These are phyloP conservation scores for Fratercula arctica DNA, from an alignment of 2,797 vertebrate species.

Conservation along the genomic window DNA sequence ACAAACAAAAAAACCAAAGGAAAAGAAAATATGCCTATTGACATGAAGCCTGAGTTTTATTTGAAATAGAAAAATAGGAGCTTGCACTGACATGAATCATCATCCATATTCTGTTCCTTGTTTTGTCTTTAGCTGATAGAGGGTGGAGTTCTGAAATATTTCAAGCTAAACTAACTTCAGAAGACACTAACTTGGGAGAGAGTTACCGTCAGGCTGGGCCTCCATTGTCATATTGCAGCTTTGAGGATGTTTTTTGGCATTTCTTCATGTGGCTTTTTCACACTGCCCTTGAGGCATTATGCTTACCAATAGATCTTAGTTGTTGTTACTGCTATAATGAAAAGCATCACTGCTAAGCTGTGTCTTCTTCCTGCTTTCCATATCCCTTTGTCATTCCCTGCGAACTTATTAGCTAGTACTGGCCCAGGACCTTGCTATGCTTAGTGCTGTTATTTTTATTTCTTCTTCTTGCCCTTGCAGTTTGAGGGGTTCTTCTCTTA, in stretches of 20 bases:
- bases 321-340: conserved; percentile 32
- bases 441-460: conserved; percentile 17
- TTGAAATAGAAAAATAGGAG: conserved; percentile 33
- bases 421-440: not conserved
- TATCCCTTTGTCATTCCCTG: not conserved
- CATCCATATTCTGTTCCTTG: conserved; percentile 7
- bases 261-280: conserved; percentile 40
- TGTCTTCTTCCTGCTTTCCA: not conserved
- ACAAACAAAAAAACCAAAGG: not conserved
- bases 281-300: not conserved
- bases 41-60: not conserved
- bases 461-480: not conserved
- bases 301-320: not conserved
- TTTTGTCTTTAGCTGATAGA: conserved; percentile 29
- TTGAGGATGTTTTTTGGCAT: not conserved
- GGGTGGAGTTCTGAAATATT: conserved; percentile 35
- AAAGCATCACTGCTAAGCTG: not conserved
- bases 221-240: conserved; percentile 26
- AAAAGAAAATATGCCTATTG: not conserved
- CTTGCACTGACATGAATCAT: conserved; percentile 27
- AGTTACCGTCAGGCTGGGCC: not conserved
- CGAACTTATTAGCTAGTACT: not conserved
- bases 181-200: not conserved
- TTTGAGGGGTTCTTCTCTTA: not conserved
- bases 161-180: conserved; percentile 24